phyloP scores from a whole-genome alignment of 2,797 vertebrate species.

The Dermochelys coriacea region DNA sequence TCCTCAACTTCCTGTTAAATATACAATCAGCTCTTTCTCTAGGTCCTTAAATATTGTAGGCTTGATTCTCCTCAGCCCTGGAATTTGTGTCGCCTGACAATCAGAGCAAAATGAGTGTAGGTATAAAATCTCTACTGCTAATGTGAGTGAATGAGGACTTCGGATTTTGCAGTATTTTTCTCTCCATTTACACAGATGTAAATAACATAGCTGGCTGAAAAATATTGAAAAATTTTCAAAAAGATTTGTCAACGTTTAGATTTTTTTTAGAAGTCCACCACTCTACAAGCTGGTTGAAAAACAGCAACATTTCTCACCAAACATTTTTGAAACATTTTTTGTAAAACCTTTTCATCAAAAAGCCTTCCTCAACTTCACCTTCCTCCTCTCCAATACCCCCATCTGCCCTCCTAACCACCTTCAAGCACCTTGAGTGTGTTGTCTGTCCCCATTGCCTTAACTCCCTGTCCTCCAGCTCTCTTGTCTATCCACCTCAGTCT shows the following conservation, averaged over 20 bases:
- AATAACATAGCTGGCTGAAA: not conserved
- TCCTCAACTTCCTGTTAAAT: slow-evolving; percentile 70
- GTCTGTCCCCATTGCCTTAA: not conserved
- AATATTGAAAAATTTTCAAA: not conserved
- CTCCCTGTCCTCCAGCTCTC: not conserved
- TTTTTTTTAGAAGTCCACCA: not conserved
- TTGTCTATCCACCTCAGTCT: not conserved
- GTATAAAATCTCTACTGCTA: not conserved
- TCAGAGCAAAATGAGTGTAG: slow-evolving; percentile 3
- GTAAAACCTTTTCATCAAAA: not conserved
- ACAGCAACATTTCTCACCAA: not conserved
- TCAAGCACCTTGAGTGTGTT: not conserved
- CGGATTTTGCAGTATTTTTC: not conserved
- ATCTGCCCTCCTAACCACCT: not conserved
- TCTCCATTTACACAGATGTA: not conserved
- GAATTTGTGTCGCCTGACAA: slow-evolving; percentile 51
- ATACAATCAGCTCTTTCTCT: slow-evolving; percentile 38
- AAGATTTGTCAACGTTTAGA: not conserved
- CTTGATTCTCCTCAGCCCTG: slow-evolving; percentile 27
- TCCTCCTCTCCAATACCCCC: not conserved
- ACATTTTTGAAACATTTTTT: not conserved
- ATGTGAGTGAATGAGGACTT: not conserved
- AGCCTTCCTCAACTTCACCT: not conserved
- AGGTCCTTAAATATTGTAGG: slow-evolving; percentile 36
- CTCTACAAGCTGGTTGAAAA: not conserved